A percentile compares a stretch with the other conserved stretches of the same genome.
Conservation (phyloP, 2,888 invertebrate genomes). For the Diabrotica balteata region DNA sequence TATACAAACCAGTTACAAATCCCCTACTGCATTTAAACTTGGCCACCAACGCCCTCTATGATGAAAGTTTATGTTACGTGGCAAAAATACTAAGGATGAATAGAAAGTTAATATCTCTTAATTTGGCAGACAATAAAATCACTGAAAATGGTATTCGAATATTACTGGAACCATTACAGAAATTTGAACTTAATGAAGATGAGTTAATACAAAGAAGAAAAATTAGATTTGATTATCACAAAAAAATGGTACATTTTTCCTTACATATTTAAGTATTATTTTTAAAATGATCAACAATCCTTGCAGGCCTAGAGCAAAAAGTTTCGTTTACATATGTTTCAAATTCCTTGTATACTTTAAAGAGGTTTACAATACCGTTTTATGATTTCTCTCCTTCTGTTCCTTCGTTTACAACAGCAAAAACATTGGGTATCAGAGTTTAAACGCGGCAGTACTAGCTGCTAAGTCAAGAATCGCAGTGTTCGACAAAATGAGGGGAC, state of each 20-base stretch:
- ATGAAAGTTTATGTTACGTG: slow-evolving; percentile 50
- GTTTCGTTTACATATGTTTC: too few relatives aligned
- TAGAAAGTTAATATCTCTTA: slow-evolving; percentile 47
- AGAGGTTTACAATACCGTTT: background rate
- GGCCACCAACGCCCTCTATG: slow-evolving; percentile 55
- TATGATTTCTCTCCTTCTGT: background rate
- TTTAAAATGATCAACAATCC: too few relatives aligned
- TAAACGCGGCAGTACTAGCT: too few relatives aligned
- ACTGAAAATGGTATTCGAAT: slow-evolving; percentile 43
- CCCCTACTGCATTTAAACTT: slow-evolving; percentile 54
- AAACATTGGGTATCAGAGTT: too few relatives aligned
- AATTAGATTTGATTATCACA: slow-evolving; percentile 31
- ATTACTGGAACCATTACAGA: slow-evolving; percentile 44
- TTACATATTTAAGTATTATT: too few relatives aligned
- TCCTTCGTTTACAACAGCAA: too few relatives aligned
- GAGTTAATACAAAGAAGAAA: slow-evolving; percentile 51
- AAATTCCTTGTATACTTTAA: too few relatives aligned
- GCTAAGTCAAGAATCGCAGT: too few relatives aligned
- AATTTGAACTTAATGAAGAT: slow-evolving; percentile 50
- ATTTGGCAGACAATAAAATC: slow-evolving; percentile 52
- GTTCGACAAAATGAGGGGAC: too few relatives aligned
- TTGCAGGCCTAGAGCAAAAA: too few relatives aligned
- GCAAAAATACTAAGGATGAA: slow-evolving; percentile 53
- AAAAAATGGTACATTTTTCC: slow-evolving; percentile 20
- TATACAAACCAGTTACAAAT: slow-evolving; percentile 12